phyloP scores from a whole-genome alignment of 2,797 vertebrate genomes.

The Huso huso region DNA sequence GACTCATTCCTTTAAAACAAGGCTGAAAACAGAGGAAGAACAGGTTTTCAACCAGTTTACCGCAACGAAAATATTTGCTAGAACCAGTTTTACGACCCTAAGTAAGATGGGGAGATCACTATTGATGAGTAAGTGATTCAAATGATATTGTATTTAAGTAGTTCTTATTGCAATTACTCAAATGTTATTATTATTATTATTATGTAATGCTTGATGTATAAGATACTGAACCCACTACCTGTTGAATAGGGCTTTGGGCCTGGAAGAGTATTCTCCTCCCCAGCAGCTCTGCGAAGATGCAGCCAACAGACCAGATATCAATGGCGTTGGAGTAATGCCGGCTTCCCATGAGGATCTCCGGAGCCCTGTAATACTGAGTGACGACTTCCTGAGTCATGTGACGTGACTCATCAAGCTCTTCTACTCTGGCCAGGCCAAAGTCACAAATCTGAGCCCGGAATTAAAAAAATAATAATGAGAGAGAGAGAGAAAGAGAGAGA shows the following conservation, averaged over 20 bases:
- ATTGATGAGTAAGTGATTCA: too few relatives aligned
- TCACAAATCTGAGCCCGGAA: conserved; percentile 81
- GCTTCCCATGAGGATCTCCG: conserved; percentile 97
- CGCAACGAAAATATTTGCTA: too few relatives aligned
- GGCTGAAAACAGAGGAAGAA: too few relatives aligned
- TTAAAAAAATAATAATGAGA: conserved; percentile 58
- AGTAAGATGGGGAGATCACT: too few relatives aligned
- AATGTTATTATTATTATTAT: too few relatives aligned
- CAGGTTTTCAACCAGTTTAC: too few relatives aligned
- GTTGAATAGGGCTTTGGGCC: conserved; percentile 96
- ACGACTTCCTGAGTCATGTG: conserved; percentile 99
- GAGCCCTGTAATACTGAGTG: conserved; percentile 95
- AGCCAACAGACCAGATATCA: conserved; percentile 97
- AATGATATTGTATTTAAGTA: too few relatives aligned
- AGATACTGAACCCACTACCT: conserved; percentile 55
- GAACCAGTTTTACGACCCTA: too few relatives aligned
- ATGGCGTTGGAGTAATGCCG: conserved; percentile 96
- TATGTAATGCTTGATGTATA: too few relatives aligned
- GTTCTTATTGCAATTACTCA: too few relatives aligned
- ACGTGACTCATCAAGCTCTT: conserved; percentile 92
- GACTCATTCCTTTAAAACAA: too few relatives aligned
- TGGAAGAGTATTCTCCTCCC: conserved; percentile 94
- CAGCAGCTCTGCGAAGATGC: conserved; percentile 93
- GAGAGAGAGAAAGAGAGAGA: neutral
- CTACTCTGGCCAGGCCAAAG: conserved; percentile 94